Evolutionary conservation across 2,113 vertebrate species (phyloP).

Genomic region (Mellivora capensis): DNA sequence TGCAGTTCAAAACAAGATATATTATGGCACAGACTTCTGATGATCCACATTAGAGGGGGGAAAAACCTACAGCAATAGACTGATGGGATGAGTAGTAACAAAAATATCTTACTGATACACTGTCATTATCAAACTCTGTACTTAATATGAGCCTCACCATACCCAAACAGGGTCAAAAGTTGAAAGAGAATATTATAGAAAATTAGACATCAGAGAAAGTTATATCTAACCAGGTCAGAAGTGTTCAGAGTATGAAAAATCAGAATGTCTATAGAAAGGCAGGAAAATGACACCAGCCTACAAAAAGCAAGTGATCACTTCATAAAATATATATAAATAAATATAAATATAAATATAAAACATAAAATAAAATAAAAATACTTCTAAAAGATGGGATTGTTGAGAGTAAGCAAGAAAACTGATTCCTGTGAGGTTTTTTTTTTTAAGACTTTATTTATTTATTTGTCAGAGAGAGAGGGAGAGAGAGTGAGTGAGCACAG

Average conservation of each 20-base stretch:
- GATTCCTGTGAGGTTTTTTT: not conserved
- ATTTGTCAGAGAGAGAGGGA: too few relatives aligned
- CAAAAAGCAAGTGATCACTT: not conserved
- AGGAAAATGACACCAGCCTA: slow-evolving; percentile 21
- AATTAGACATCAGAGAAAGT: slow-evolving; percentile 52
- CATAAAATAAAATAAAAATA: too few relatives aligned
- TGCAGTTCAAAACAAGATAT: slow-evolving; percentile 44
- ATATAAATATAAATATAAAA: too few relatives aligned
- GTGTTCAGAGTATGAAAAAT: slow-evolving; percentile 29
- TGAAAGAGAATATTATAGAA: slow-evolving; percentile 63
- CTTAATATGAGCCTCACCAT: slow-evolving; percentile 25
- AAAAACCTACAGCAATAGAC: slow-evolving; percentile 29
- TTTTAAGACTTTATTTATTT: too few relatives aligned
- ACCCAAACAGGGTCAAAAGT: slow-evolving; percentile 46
- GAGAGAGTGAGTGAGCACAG: too few relatives aligned
- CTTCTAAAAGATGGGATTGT: not conserved
- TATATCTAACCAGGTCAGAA: slow-evolving; percentile 40
- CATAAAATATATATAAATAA: too few relatives aligned
- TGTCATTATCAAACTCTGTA: slow-evolving; percentile 48
- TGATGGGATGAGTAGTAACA: slow-evolving; percentile 5
- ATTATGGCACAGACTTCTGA: slow-evolving; percentile 15
- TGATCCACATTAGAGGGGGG: not conserved
- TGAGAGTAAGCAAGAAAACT: slow-evolving; percentile 21
- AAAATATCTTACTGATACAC: slow-evolving; percentile 31
- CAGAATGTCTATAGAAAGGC: not conserved